Conservation (phyloP, 2,797 vertebrate species). For the Masticophis lateralis region DNA sequence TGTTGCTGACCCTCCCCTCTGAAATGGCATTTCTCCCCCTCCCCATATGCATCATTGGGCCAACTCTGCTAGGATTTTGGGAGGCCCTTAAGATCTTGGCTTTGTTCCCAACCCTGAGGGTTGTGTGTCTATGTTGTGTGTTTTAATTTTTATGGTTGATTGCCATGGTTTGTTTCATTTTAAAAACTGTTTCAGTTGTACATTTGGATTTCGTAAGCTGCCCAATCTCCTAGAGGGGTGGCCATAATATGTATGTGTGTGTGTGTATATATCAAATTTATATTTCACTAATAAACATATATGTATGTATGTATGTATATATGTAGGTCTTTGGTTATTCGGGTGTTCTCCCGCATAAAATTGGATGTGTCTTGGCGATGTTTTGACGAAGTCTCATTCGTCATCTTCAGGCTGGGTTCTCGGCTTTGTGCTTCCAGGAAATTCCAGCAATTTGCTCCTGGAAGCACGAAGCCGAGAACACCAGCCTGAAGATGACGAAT, state of each 20-base stretch:
- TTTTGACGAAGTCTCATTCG: too few relatives aligned
- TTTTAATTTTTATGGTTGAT: background rate
- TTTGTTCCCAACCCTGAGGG: background rate
- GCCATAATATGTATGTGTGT: background rate
- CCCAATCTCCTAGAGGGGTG: background rate
- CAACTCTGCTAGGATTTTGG: background rate
- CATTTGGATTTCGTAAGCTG: background rate
- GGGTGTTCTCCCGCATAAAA: too few relatives aligned
- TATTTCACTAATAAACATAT: too few relatives aligned
- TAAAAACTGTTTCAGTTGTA: background rate
- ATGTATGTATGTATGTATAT: too few relatives aligned
- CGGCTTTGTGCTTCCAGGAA: too few relatives aligned
- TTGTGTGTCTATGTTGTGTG: background rate
- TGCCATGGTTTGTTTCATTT: background rate
- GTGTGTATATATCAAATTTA: too few relatives aligned
- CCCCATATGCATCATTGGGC: background rate
- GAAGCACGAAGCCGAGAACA: too few relatives aligned
- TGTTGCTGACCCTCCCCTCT: background rate
- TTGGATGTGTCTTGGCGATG: too few relatives aligned
- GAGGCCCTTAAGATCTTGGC: background rate
- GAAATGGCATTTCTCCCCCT: background rate
- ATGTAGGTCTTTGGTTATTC: too few relatives aligned
- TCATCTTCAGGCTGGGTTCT: too few relatives aligned
- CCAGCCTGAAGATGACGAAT: too few relatives aligned
- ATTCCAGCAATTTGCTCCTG: too few relatives aligned